A percentile compares a stretch with the other conserved stretches of the same genome.
phyloP scores from a whole-genome alignment of 1,140 invertebrate species.

The Lethrus apterus region DNA sequence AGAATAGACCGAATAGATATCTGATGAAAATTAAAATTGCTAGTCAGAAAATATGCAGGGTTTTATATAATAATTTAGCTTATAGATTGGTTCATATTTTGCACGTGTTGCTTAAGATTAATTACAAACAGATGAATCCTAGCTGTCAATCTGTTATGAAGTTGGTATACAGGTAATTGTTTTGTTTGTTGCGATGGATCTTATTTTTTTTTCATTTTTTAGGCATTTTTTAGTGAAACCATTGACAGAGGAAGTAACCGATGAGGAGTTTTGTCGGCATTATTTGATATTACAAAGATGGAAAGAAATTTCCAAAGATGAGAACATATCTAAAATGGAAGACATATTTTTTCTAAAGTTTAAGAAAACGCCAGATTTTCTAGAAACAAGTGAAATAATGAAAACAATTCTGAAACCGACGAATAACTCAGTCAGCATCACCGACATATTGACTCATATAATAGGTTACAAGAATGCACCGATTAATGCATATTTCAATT shows the following conservation, averaged over 20 bases:
- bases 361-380: constrained; percentile 1
- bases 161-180: constrained; percentile 3
- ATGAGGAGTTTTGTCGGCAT: constrained; percentile 8
- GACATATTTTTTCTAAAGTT: constrained; percentile 4
- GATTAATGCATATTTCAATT: background rate
- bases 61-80: constrained; percentile 4
- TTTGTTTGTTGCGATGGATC: background rate
- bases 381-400: constrained; percentile 5
- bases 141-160: constrained; percentile 3
- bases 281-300: constrained; percentile 5
- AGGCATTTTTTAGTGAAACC: constrained; percentile 6
- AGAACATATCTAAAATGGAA: background rate
- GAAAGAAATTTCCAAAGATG: constrained; percentile 2
- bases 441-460: background rate
- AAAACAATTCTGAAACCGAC: background rate
- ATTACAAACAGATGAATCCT: background rate
- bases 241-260: background rate
- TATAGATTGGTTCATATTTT: constrained; percentile 1
- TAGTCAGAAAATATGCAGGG: constrained; percentile 4
- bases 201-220: background rate
- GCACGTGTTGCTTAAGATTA: constrained; percentile 2
- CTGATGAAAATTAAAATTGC: too few species aligned
- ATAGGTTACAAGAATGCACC: background rate
- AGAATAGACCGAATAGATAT: background rate
- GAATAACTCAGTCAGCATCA: background rate